These are phyloP conservation scores for Philopotamus ludificatus DNA, from an alignment of 1,140 invertebrate species.

Conservation along the genomic window DNA sequence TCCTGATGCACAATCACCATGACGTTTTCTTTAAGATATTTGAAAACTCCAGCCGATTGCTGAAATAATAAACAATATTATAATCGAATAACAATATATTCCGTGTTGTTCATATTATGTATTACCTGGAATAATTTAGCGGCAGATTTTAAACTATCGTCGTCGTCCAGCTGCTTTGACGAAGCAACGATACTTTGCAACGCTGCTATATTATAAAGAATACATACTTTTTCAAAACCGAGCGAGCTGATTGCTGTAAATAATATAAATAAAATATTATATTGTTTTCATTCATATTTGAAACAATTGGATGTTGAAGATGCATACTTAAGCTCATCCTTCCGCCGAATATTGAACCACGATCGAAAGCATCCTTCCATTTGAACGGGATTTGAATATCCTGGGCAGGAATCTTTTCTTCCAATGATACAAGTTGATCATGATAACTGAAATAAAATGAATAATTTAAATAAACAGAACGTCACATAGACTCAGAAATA, in stretches of 20 bases:
- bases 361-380: conserved; percentile 99
- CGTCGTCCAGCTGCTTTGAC: conserved; percentile 80
- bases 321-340: conserved; percentile 88
- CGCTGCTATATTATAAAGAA: conserved; percentile 96
- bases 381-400: conserved; percentile 95
- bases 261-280: conserved; percentile 20
- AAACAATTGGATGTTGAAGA: conserved; percentile 24
- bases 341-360: conserved; percentile 90
- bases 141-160: conserved; percentile 91
- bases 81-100: not conserved
- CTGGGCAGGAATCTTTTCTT: conserved; percentile 89
- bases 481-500: too few species aligned
- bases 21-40: conserved; percentile 82
- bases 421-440: conserved; percentile 90
- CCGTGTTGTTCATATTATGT: not conserved
- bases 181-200: conserved; percentile 88
- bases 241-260: conserved; percentile 77
- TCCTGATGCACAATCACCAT: conserved; percentile 88
- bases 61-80: conserved; percentile 47
- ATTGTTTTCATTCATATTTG: not conserved
- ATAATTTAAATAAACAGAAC: too few species aligned
- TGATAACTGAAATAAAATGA: conserved; percentile 76
- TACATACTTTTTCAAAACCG: conserved; percentile 90
- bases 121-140: conserved; percentile 90
- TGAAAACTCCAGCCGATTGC: conserved; percentile 90